Evolutionary conservation across 2,888 invertebrate species (phyloP), one percentile per base, ranked within the genome.

Genomic region (Dryocosmus kuriphilus): DNA sequence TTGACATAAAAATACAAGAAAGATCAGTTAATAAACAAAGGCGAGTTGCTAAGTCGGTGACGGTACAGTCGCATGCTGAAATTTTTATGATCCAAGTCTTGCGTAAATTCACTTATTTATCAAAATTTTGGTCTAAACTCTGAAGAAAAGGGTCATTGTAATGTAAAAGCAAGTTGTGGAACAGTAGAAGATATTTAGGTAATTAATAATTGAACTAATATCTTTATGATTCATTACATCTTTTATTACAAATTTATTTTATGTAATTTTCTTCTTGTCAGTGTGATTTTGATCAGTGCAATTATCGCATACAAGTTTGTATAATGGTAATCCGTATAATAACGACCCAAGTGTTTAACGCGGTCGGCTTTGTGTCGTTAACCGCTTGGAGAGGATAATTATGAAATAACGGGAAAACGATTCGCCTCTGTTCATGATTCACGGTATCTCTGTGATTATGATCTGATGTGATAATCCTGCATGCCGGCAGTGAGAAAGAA

Each of bases 371-470:
- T 62, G 61, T 62, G 61, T 62, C 61, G 32, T 62, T 62, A 62
- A 62, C 61, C 19, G 61, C 61, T 62, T 24, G 14, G 19, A 62
- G 14, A 62, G 24, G 32, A 62, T 32, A 62, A 62, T 62, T 62
- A 62, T 27, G 16, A 62, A 62, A 62, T 62, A 62, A 62, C 61
- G 61, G 61, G 61, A 51, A 51, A 51, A 62, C 19, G 61, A 62
- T 62, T 62, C 14, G 61, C 61, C 61, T 62, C 61, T n/a, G 51
- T 51, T 51, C n/a, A 51, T 51, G 19, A 7, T 51, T 51, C 51
- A n/a, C 51, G n/a, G 2, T 51, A n/a, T 51, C n/a, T n/a, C 51
- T 51, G n/a, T 51, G 19, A 51, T 51, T 51, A 51, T n/a, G 6
- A 51, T 51, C 51, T 51, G n/a, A 19, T 51, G 51, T 51, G n/a